These are phyloP conservation scores for Theocolax elegans DNA, from an alignment of 1,140 invertebrate species.

Conservation along the genomic window DNA sequence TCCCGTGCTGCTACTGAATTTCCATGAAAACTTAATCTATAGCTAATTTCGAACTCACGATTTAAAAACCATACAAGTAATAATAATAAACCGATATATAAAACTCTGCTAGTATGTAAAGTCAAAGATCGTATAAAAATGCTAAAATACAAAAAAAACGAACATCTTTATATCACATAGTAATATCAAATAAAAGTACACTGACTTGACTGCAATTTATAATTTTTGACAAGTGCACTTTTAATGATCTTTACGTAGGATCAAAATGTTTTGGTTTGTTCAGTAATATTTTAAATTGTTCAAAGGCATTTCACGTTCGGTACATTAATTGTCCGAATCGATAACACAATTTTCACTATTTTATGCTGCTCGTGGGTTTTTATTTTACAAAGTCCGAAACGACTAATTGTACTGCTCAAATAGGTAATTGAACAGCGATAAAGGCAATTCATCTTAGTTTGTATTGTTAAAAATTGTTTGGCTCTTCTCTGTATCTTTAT, in stretches of 20 bases:
- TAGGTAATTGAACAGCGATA: neutral
- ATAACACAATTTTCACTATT: neutral
- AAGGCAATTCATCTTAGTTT: neutral
- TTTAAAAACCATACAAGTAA: constrained; percentile 92
- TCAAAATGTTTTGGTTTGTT: too few species aligned
- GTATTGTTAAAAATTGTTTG: neutral
- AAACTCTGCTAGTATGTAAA: too few species aligned
- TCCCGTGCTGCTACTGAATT: constrained; percentile 89
- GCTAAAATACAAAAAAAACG: too few species aligned
- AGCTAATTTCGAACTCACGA: constrained; percentile 94
- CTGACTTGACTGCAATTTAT: too few species aligned
- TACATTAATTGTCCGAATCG: too few species aligned
- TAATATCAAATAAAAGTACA: too few species aligned
- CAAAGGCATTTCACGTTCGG: too few species aligned
- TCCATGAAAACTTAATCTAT: constrained; percentile 92
- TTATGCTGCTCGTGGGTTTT: neutral
- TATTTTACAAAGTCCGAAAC: neutral
- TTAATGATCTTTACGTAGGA: too few species aligned
- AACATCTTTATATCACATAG: too few species aligned
- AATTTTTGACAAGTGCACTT: too few species aligned
- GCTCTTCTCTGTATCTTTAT: neutral
- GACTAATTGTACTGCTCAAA: neutral
- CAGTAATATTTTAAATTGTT: too few species aligned
- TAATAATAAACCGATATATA: constrained; percentile 83
- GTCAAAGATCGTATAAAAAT: too few species aligned